Conservation (phyloP, 2,797 vertebrate genomes). For the Lophius americanus region DNA sequence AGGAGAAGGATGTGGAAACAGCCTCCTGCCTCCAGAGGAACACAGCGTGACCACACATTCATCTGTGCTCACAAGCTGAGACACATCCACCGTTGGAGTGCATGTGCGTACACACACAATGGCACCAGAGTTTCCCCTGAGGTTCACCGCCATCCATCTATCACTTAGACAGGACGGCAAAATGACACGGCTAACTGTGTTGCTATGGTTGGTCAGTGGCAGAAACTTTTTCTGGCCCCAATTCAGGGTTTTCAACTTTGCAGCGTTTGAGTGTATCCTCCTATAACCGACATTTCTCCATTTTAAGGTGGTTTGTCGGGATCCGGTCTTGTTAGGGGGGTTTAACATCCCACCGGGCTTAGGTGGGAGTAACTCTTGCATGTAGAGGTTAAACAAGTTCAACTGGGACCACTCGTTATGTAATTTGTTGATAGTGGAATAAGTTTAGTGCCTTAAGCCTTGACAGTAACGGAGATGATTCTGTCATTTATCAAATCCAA, state of each 20-base stretch:
- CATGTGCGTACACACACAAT: background rate
- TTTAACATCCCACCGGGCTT: constrained; percentile 41
- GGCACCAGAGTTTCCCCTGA: constrained; percentile 31
- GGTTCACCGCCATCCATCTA: constrained; percentile 58
- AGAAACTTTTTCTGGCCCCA: constrained; percentile 56
- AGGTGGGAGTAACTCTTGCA: constrained; percentile 21
- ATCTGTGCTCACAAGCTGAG: constrained; percentile 45
- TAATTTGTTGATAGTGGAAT: background rate
- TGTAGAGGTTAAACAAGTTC: constrained; percentile 38
- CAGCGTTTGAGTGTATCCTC: constrained; percentile 53
- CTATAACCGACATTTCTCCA: constrained; percentile 30
- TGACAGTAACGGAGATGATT: constrained; percentile 20
- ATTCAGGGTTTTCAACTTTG: constrained; percentile 60
- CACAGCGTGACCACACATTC: constrained; percentile 61
- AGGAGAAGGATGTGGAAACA: constrained; percentile 63
- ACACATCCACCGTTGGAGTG: constrained; percentile 31
- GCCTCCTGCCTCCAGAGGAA: constrained; percentile 67
- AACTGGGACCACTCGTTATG: background rate
- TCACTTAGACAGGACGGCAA: constrained; percentile 43
- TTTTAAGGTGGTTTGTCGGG: constrained; percentile 29
- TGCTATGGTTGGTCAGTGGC: constrained; percentile 52
- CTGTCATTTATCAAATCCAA: constrained; percentile 26
- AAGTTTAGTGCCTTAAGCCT: constrained; percentile 12
- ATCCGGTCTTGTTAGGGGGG: constrained; percentile 24
- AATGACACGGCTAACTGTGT: constrained; percentile 55